A percentile compares a stretch with the other conserved stretches of the same genome.
Conservation (phyloP, 1,140 invertebrate genomes). For the Caenorhabditis inopinata region DNA sequence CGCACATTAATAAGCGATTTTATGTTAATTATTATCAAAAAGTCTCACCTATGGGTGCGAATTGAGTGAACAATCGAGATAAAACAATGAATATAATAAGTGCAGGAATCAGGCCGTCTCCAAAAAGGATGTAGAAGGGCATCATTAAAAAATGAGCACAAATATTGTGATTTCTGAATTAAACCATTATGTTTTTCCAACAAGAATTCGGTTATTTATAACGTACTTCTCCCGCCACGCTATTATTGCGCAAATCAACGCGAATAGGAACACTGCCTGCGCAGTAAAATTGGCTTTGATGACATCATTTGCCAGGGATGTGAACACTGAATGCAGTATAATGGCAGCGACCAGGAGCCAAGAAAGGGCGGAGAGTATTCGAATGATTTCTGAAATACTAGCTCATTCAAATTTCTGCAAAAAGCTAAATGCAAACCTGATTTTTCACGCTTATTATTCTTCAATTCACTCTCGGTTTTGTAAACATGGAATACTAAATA, state of each 20-base stretch:
- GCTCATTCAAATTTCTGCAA: background rate
- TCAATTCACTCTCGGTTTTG: background rate
- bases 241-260: background rate
- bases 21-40: too few relatives aligned
- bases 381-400: slow-evolving; percentile 4
- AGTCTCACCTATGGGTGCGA: background rate
- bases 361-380: background rate
- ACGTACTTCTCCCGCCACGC: background rate
- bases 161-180: background rate
- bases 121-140: background rate
- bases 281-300: background rate
- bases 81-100: slow-evolving; percentile 6
- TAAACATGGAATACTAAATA: background rate
- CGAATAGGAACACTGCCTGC: background rate
- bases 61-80: background rate
- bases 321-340: background rate
- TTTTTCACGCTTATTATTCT: background rate
- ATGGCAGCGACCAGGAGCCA: background rate
- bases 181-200: background rate
- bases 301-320: background rate
- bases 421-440: background rate
- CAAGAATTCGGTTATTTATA: too few relatives aligned
- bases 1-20: too few relatives aligned
- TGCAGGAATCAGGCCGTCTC: slow-evolving; percentile 4
- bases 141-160: slow-evolving; percentile 3